Evolutionary conservation across 2,888 invertebrate genomes (phyloP).

Genomic region (Philhelius pedissequus): DNA sequence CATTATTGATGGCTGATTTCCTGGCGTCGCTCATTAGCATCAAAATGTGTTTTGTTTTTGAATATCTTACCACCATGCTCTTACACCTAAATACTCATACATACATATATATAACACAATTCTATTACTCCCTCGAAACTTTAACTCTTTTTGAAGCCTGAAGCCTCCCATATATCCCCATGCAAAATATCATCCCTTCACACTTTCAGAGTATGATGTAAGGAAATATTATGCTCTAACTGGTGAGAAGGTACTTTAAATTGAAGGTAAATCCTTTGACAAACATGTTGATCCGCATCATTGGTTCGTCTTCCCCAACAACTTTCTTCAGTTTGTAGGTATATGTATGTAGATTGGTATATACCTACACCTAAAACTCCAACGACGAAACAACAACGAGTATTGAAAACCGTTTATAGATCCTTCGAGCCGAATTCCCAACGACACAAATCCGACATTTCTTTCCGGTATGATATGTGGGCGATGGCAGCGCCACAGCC

Average conservation of each 20-base stretch:
- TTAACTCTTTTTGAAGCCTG: background rate
- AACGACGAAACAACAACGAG: conserved; percentile 1
- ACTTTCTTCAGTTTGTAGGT: background rate
- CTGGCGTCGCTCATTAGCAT: conserved; percentile 27
- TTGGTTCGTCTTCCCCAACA: conserved; percentile 17
- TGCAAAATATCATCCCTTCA: background rate
- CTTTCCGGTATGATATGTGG: conserved; percentile 38
- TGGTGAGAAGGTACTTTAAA: conserved; percentile 42
- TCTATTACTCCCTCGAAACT: background rate
- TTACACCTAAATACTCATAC: too few relatives aligned
- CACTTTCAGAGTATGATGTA: background rate
- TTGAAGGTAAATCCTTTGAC: conserved; percentile 59
- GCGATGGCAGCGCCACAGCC: conserved; percentile 4
- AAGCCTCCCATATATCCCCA: background rate
- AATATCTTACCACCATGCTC: background rate
- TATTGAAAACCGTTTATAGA: conserved; percentile 63
- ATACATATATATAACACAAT: too few relatives aligned
- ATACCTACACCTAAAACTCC: background rate
- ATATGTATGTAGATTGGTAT: background rate
- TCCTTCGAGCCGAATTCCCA: conserved; percentile 59
- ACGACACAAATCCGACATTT: conserved; percentile 61
- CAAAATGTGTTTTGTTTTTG: conserved; percentile 25
- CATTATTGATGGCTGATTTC: conserved; percentile 34
- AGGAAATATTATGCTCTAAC: conserved; percentile 24
- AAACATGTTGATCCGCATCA: conserved; percentile 65